Percentiles rank a stretch among this genome's conserved stretches.
Evolutionary conservation across 2,888 invertebrate genomes (phyloP).

Genomic region (Drosophila neonasuta): DNA sequence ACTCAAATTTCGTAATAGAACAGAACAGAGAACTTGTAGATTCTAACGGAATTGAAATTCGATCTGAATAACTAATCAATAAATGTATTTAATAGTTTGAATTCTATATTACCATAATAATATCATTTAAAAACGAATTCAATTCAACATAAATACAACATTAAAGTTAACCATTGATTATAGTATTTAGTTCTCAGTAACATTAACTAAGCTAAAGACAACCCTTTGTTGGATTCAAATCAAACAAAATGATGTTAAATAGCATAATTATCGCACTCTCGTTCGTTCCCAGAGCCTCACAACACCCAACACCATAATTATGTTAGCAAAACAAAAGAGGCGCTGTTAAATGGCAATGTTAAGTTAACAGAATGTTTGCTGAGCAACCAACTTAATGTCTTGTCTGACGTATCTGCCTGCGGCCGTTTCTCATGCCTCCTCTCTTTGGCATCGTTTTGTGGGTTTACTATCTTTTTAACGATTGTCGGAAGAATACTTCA

Average conservation of each 20-base stretch:
- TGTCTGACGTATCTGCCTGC: constrained; percentile 10
- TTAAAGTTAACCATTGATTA: background rate
- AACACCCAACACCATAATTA: constrained; percentile 9
- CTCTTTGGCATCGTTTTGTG: constrained; percentile 25
- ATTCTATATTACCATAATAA: background rate
- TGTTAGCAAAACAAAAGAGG: constrained; percentile 14
- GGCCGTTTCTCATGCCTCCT: constrained; percentile 45
- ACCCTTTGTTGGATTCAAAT: constrained; percentile 24
- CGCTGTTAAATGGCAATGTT: constrained; percentile 20
- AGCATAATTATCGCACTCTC: constrained; percentile 54
- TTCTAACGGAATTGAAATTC: constrained; percentile 5
- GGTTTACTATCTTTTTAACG: constrained; percentile 53
- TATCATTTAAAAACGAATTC: background rate
- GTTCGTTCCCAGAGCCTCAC: constrained; percentile 14
- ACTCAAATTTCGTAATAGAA: constrained; percentile 9
- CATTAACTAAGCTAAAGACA: constrained; percentile 5
- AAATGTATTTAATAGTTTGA: background rate
- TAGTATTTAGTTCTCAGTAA: background rate
- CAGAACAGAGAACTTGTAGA: background rate
- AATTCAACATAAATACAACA: constrained; percentile 1
- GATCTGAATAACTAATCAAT: background rate
- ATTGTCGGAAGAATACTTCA: constrained; percentile 73
- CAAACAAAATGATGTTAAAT: constrained; percentile 46
- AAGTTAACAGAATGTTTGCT: constrained; percentile 18
- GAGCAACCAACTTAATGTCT: background rate